Evolutionary conservation across 2,797 vertebrate genomes (phyloP).

Genomic region (Pangasius djambal): DNA sequence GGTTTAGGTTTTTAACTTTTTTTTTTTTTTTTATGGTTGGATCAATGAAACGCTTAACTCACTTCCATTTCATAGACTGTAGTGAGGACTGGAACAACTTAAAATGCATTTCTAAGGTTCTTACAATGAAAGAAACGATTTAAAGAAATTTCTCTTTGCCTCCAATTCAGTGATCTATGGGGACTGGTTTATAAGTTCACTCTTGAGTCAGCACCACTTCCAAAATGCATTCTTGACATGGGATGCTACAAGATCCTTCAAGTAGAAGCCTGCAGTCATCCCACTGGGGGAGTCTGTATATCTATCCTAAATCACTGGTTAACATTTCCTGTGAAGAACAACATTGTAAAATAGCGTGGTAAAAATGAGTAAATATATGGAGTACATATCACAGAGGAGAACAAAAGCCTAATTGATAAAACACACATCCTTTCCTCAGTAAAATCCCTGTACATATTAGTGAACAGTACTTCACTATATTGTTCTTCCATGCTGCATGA

Average conservation of each 20-base stretch:
- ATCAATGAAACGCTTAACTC: neutral
- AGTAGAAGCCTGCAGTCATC: constrained; percentile 36
- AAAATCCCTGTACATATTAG: neutral
- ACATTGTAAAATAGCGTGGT: constrained; percentile 9
- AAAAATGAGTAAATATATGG: constrained; percentile 36
- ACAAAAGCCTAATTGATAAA: constrained; percentile 38
- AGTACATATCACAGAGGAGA: constrained; percentile 33
- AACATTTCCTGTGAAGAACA: constrained; percentile 41
- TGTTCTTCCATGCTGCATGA: constrained; percentile 18
- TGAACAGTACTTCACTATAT: neutral
- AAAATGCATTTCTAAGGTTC: neutral
- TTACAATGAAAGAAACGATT: neutral
- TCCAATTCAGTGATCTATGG: constrained; percentile 14
- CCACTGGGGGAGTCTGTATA: constrained; percentile 27
- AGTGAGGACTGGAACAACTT: neutral
- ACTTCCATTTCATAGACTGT: neutral
- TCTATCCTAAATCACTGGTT: constrained; percentile 44
- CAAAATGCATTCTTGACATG: constrained; percentile 44
- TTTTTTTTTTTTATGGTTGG: neutral
- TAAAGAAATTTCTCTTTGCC: neutral
- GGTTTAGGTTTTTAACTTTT: neutral
- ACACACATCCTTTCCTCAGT: constrained; percentile 39
- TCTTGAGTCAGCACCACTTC: constrained; percentile 42
- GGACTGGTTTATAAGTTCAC: constrained; percentile 47
- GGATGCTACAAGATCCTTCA: constrained; percentile 30